Base-by-base conservation (phyloP, 1,140 invertebrate species). In the Schmidtea mediterranea region DNA sequence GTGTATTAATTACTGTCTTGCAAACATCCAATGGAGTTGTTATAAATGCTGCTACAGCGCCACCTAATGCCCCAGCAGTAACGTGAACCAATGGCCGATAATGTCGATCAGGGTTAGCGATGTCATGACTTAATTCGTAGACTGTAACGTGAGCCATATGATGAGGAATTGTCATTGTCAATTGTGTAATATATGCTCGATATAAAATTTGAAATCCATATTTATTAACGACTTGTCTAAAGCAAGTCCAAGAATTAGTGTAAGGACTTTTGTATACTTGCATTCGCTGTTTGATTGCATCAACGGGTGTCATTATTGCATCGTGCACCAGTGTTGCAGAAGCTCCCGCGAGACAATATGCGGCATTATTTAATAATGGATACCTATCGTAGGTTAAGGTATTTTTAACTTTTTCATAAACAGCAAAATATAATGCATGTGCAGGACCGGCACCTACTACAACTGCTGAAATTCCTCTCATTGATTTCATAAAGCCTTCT, bases 1-100 rank as follows among this genome's bases (percentile, higher is more conserved):
- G 74, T 74, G 90, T 98, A 68, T 98, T 97, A 26, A 97, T 69
- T 47, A 95, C 69, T 1, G 90, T 97, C 70, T 97, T 97, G 60
- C 89, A 87, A 43, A 97, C 90, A 68, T 98, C 90, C 19, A 97
- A 66, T n/a, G 90, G 90, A 40, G 86, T 97, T n/a, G 90, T 97
- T 22, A 77, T 68, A 8, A 82, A 80, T 26, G 89, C 81, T 1
- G 89, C 84, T 19, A 84, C 65, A 9, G 81, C 89, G 50, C 90
- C 90, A 18, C 87, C 89, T 21, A 82, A 61, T 22, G 75, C 86
- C 54, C 87, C 87, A 41, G 81, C 79, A 46, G 76, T 56, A 66
- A 90, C 75, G 64, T 94, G 87, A 52, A 80, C 80, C 22, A 63
- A 54, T 3, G 89, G 87, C 69, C 83, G 79, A 64, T 95, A 95